phyloP scores from a whole-genome alignment of 2,797 vertebrate genomes.

The Leptatherina wallacei region DNA sequence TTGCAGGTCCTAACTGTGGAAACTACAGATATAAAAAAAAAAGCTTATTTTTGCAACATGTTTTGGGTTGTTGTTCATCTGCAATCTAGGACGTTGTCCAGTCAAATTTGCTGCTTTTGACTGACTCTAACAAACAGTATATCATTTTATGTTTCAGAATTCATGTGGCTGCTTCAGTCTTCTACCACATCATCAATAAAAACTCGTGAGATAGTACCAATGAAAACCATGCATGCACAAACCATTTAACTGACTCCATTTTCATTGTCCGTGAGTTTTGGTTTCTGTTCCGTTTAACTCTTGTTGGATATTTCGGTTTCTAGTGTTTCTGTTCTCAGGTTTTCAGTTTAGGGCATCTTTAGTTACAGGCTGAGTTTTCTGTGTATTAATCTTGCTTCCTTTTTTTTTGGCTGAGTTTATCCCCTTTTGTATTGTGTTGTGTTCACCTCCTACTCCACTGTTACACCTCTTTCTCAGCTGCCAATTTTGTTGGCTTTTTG shows the following conservation, averaged over 20 bases:
- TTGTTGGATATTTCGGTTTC: not conserved
- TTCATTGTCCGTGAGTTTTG: not conserved
- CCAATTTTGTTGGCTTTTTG: too few species aligned
- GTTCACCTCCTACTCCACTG: too few species aligned
- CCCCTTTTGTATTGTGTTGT: not conserved
- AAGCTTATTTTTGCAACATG: not conserved
- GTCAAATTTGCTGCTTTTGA: not conserved
- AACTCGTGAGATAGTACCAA: not conserved
- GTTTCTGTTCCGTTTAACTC: not conserved
- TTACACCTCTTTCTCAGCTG: too few species aligned
- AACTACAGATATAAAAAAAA: not conserved
- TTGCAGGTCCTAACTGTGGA: not conserved
- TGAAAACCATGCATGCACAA: not conserved
- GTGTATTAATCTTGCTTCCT: too few species aligned
- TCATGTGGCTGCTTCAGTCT: not conserved
- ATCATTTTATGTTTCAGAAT: not conserved
- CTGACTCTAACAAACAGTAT: not conserved
- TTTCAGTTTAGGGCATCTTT: not conserved
- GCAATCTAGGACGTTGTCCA: not conserved
- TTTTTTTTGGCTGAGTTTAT: too few species aligned
- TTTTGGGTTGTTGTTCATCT: not conserved
- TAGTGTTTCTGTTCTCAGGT: not conserved
- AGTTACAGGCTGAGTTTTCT: not conserved
- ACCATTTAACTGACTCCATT: not conserved
- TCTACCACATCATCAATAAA: not conserved